These are phyloP conservation scores for Barypeithes pellucidus DNA, from an alignment of 2,888 invertebrate genomes.

Conservation along the genomic window DNA sequence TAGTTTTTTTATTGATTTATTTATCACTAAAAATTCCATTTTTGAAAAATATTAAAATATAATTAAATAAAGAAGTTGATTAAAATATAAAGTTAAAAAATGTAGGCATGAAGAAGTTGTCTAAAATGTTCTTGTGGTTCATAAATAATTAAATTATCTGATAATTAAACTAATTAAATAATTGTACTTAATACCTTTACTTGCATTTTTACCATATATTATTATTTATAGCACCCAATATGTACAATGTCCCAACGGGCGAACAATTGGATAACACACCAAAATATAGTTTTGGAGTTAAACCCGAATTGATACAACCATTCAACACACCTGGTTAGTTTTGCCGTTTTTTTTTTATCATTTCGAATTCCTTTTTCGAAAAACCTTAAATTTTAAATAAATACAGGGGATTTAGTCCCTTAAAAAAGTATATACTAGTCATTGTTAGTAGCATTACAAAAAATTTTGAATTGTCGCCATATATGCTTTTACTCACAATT, in stretches of 20 bases:
- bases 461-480: no score
- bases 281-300: slow-evolving; percentile 80
- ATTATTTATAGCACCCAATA: slow-evolving; percentile 70
- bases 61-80: background rate
- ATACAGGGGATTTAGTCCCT: background rate
- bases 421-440: background rate
- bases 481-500: background rate
- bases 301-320: slow-evolving; percentile 74
- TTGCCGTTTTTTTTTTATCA: slow-evolving; percentile 12
- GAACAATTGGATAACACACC: slow-evolving; percentile 73
- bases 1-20: no score
- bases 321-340: slow-evolving; percentile 75
- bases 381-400: background rate
- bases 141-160: no score
- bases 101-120: no score
- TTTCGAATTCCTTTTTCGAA: slow-evolving; percentile 7
- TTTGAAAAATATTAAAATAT: background rate
- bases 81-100: no score
- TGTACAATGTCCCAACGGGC: slow-evolving; percentile 72
- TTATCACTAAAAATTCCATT: slow-evolving; percentile 19
- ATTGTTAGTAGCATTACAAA: background rate
- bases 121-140: no score
- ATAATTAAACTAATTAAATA: no score
- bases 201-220: background rate
- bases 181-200: background rate